These are phyloP conservation scores for Colletes collaris DNA, from an alignment of 2,888 invertebrate genomes.

Conservation along the genomic window DNA sequence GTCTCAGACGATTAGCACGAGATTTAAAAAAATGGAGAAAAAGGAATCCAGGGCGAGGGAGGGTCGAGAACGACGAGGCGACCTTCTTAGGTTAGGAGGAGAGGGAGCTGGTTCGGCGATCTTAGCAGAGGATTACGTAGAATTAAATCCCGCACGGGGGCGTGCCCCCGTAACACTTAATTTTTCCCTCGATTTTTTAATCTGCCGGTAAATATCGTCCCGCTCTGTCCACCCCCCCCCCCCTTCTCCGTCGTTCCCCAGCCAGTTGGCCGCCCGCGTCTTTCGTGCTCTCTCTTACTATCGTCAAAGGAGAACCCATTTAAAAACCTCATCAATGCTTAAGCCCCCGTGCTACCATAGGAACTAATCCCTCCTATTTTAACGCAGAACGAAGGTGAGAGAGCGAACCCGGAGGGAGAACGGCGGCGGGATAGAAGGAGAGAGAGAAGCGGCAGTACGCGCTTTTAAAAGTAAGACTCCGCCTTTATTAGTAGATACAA, in stretches of 20 bases:
- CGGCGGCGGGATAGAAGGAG: slow-evolving; percentile 35
- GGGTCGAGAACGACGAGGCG: slow-evolving; percentile 65
- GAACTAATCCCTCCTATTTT: slow-evolving; percentile 83
- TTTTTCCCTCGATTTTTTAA: slow-evolving; percentile 84
- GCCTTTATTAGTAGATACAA: slow-evolving; percentile 81
- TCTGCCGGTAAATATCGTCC: slow-evolving; percentile 83
- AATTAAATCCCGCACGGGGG: slow-evolving; percentile 80
- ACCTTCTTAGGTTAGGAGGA: slow-evolving; percentile 39
- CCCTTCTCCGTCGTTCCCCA: not conserved
- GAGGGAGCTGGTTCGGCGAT: slow-evolving; percentile 72
- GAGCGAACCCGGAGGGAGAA: slow-evolving; percentile 15
- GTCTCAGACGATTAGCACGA: slow-evolving; percentile 61
- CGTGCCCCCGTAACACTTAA: slow-evolving; percentile 83
- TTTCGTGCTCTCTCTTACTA: slow-evolving; percentile 62
- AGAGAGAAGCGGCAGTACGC: slow-evolving; percentile 60
- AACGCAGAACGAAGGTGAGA: slow-evolving; percentile 75
- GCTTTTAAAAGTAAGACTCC: slow-evolving; percentile 81
- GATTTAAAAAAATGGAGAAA: slow-evolving; percentile 27
- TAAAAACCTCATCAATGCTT: slow-evolving; percentile 84
- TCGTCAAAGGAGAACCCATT: slow-evolving; percentile 83
- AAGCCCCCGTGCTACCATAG: slow-evolving; percentile 82
- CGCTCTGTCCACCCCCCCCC: slow-evolving; percentile 69
- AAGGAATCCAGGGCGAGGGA: slow-evolving; percentile 16
- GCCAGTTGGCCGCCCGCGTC: slow-evolving; percentile 44
- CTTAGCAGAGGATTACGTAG: slow-evolving; percentile 81